Conservation (phyloP, 2,113 vertebrate genomes). For the Cebus imitator region DNA sequence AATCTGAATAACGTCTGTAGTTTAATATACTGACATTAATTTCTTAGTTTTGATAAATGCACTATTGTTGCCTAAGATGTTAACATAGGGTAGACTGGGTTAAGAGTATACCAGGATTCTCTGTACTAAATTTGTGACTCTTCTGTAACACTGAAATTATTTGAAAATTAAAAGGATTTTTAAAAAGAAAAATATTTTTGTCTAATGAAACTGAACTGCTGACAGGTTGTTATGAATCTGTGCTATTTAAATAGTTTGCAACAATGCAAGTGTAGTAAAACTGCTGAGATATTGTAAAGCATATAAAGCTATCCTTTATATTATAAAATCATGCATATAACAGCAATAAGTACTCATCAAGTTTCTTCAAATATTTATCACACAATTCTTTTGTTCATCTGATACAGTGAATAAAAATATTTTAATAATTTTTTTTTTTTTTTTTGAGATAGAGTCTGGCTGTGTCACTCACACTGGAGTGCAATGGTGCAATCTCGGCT, state of each 20-base stretch:
- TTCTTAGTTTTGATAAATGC: no score
- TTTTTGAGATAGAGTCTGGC: no score
- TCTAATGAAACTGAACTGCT: neutral
- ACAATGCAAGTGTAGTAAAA: neutral
- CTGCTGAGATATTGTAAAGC: neutral
- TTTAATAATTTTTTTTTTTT: neutral
- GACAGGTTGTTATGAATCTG: neutral
- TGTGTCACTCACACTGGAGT: no score
- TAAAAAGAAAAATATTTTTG: neutral
- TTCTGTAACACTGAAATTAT: conserved; percentile 28
- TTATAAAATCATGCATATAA: neutral
- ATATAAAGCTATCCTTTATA: neutral
- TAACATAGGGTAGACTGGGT: no score
- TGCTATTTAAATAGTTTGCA: neutral
- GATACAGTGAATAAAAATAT: conserved; percentile 10
- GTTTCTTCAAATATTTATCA: neutral
- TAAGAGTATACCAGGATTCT: neutral
- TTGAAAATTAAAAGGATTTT: neutral
- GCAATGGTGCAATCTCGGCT: no score
- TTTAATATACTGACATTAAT: no score
- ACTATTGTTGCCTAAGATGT: no score
- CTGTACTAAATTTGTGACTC: neutral
- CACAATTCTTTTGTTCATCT: conserved; percentile 21
- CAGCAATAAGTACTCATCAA: neutral
- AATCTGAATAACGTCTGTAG: no score